Evolutionary conservation across 2,888 invertebrate species (phyloP).

Genomic region (Spialia ferax): DNA sequence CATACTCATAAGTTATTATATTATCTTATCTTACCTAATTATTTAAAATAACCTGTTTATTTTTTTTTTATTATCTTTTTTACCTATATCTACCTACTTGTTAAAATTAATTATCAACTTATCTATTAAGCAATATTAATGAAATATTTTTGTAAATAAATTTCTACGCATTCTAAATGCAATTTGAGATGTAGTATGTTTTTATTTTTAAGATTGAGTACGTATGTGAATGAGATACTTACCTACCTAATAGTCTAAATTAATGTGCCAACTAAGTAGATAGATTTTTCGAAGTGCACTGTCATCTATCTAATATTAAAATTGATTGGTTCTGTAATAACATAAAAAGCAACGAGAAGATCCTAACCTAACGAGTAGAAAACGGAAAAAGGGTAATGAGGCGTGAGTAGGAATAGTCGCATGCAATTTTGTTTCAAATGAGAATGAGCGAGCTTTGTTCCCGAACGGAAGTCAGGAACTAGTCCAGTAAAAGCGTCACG

Average conservation of each 20-base stretch:
- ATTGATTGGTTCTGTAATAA: constrained; percentile 3
- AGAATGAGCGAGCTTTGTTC: constrained; percentile 12
- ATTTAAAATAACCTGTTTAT: background rate
- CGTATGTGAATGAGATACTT: constrained; percentile 25
- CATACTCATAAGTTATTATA: background rate
- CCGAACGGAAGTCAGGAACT: constrained; percentile 2
- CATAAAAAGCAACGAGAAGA: constrained; percentile 7
- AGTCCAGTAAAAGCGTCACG: background rate
- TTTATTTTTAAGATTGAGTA: constrained; percentile 26
- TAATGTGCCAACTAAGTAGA: constrained; percentile 2
- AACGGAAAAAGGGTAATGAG: constrained; percentile 38
- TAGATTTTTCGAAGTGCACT: constrained; percentile 6
- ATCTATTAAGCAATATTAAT: constrained; percentile 34
- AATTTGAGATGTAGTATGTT: constrained; percentile 28
- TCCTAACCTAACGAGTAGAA: constrained; percentile 23
- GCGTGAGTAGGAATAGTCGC: constrained; percentile 25
- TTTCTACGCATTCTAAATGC: constrained; percentile 41
- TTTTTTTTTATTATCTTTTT: background rate
- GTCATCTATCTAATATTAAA: constrained; percentile 13
- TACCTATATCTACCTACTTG: background rate
- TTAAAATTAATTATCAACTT: constrained; percentile 9
- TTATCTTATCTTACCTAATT: background rate
- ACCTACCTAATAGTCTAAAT: too few relatives aligned
- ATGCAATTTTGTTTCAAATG: constrained; percentile 33
- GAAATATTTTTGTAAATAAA: constrained; percentile 41